phyloP scores from a whole-genome alignment of 2,888 invertebrate species.

The Geotrupes spiniger region DNA sequence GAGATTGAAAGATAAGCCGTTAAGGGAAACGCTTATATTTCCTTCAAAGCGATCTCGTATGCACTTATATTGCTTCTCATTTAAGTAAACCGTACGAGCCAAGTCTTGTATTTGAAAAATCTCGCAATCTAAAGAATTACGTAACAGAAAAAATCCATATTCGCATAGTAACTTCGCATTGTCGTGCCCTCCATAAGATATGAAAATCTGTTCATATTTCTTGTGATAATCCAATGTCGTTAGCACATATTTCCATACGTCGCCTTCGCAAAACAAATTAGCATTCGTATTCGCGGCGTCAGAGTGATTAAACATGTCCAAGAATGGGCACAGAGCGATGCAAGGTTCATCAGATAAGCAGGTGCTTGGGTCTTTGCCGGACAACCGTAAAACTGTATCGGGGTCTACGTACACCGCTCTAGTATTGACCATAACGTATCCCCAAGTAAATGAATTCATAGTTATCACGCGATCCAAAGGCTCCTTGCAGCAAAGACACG shows the following conservation, averaged over 20 bases:
- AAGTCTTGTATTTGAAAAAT: conserved; percentile 59
- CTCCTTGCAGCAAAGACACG: conserved; percentile 50
- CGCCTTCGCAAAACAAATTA: conserved; percentile 32
- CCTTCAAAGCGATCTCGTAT: conserved; percentile 61
- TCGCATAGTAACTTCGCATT: conserved; percentile 79
- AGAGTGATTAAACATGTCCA: conserved; percentile 89
- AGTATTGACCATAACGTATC: conserved; percentile 82
- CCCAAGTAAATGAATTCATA: conserved; percentile 66
- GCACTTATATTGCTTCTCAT: conserved; percentile 56
- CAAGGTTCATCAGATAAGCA: conserved; percentile 59
- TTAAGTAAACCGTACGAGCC: conserved; percentile 36
- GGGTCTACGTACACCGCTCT: conserved; percentile 75
- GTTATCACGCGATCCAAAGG: conserved; percentile 53
- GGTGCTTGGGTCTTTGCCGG: conserved; percentile 37
- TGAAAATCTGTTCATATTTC: conserved; percentile 75
- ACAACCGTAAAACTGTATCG: conserved; percentile 48
- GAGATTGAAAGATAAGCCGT: conserved; percentile 68
- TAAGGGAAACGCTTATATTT: conserved; percentile 61
- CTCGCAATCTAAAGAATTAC: conserved; percentile 68
- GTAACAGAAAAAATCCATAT: conserved; percentile 78
- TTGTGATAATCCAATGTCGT: conserved; percentile 54
- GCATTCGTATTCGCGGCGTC: conserved; percentile 58
- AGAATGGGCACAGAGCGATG: conserved; percentile 79
- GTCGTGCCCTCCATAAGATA: conserved; percentile 82
- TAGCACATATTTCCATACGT: conserved; percentile 54